These are phyloP conservation scores for Thymelicus sylvestris DNA, from an alignment of 2,888 invertebrate genomes.

Conservation along the genomic window DNA sequence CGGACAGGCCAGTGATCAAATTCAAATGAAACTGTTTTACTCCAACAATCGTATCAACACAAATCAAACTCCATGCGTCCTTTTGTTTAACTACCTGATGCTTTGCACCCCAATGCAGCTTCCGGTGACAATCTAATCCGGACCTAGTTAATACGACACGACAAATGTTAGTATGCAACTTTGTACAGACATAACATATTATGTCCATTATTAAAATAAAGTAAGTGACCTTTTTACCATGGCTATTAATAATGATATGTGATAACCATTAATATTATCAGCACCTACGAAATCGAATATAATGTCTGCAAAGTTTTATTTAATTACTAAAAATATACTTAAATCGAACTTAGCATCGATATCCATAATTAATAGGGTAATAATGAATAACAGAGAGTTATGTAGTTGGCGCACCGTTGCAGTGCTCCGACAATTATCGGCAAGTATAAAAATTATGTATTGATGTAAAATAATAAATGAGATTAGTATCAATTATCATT, in stretches of 20 bases:
- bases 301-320: slow-evolving; percentile 6
- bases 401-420: slow-evolving; percentile 12
- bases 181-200: neutral
- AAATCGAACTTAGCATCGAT: slow-evolving; percentile 1
- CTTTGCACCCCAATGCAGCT: slow-evolving; percentile 50
- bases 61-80: slow-evolving; percentile 71
- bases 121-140: slow-evolving; percentile 5
- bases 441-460: slow-evolving; percentile 34
- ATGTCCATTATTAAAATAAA: neutral
- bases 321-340: slow-evolving; percentile 23
- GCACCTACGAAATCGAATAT: neutral
- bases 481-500: slow-evolving; percentile 38
- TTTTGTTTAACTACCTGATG: slow-evolving; percentile 60
- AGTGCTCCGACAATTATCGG: slow-evolving; percentile 22
- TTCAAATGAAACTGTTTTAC: slow-evolving; percentile 79
- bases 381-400: slow-evolving; percentile 28
- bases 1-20: slow-evolving; percentile 80
- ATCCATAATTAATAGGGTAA: slow-evolving; percentile 11
- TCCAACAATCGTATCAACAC: slow-evolving; percentile 79
- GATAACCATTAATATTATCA: slow-evolving; percentile 3
- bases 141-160: too few relatives aligned
- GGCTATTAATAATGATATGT: neutral
- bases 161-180: neutral
- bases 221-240: neutral
- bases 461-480: slow-evolving; percentile 32